Evolutionary conservation across 2,797 vertebrate genomes (phyloP).

Genomic region (Rhabdomys pumilio): DNA sequence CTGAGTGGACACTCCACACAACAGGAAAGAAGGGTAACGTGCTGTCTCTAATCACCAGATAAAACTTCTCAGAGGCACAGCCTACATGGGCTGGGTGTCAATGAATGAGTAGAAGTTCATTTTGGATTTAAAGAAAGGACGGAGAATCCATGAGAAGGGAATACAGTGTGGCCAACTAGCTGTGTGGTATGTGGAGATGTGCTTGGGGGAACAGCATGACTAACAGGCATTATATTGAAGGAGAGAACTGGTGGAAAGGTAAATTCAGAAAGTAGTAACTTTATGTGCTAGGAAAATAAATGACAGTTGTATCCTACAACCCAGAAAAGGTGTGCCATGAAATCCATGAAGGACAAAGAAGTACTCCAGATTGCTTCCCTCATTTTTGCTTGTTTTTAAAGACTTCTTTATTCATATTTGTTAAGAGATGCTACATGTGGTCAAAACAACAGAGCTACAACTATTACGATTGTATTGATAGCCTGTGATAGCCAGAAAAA

Average conservation of each 20-base stretch:
- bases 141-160: background rate
- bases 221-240: background rate
- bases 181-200: background rate
- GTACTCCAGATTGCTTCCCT: background rate
- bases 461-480: background rate
- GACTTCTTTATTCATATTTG: background rate
- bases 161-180: background rate
- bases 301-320: background rate
- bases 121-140: background rate
- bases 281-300: background rate
- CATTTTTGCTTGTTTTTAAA: background rate
- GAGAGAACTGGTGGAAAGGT: background rate
- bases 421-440: background rate
- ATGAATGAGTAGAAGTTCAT: background rate
- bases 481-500: slow-evolving; percentile 35
- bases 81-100: background rate
- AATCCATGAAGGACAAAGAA: background rate
- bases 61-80: background rate
- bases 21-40: background rate
- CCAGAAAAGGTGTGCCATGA: background rate
- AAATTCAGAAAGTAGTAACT: background rate
- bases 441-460: background rate
- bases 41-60: background rate
- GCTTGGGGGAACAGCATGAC: background rate
- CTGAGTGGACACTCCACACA: background rate